Conservation (phyloP, 2,113 vertebrate species). For the Gymnocephalus cernua region DNA sequence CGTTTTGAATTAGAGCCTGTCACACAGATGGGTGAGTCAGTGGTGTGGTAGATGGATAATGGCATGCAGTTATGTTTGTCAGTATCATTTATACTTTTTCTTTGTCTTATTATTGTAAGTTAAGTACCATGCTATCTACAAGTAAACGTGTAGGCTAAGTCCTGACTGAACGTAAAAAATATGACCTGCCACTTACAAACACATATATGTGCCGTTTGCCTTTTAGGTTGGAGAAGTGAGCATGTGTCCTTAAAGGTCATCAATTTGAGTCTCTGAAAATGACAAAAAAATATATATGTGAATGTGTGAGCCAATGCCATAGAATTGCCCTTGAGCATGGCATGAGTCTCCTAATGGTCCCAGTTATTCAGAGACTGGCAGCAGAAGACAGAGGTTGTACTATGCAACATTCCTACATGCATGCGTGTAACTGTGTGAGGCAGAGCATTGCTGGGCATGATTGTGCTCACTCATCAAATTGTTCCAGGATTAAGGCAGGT, state of each 20-base stretch:
- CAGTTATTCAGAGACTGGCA: slow-evolving; percentile 10
- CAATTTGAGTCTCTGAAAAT: slow-evolving; percentile 17
- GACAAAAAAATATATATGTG: not conserved
- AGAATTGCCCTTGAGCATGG: slow-evolving; percentile 40
- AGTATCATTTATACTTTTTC: not conserved
- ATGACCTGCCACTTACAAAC: not conserved
- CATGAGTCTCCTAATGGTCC: slow-evolving; percentile 4
- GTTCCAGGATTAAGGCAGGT: slow-evolving; percentile 39
- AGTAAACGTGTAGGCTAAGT: not conserved
- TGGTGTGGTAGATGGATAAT: not conserved
- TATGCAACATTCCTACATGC: slow-evolving; percentile 17
- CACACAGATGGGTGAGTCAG: slow-evolving; percentile 16
- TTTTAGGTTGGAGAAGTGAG: not conserved
- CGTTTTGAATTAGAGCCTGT: slow-evolving; percentile 8
- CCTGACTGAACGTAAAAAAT: not conserved
- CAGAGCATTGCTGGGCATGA: slow-evolving; percentile 15
- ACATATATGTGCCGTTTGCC: not conserved
- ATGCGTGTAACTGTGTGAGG: slow-evolving; percentile 13
- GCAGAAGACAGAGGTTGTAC: slow-evolving; percentile 35
- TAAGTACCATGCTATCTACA: not conserved
- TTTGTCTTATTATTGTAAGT: not conserved
- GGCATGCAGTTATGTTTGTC: not conserved
- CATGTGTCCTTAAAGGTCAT: slow-evolving; percentile 19
- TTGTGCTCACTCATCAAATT: slow-evolving; percentile 48
- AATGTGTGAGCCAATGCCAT: slow-evolving; percentile 43